Evolutionary conservation across 1,140 invertebrate species (phyloP).

Genomic region (Papilio aristodemus): DNA sequence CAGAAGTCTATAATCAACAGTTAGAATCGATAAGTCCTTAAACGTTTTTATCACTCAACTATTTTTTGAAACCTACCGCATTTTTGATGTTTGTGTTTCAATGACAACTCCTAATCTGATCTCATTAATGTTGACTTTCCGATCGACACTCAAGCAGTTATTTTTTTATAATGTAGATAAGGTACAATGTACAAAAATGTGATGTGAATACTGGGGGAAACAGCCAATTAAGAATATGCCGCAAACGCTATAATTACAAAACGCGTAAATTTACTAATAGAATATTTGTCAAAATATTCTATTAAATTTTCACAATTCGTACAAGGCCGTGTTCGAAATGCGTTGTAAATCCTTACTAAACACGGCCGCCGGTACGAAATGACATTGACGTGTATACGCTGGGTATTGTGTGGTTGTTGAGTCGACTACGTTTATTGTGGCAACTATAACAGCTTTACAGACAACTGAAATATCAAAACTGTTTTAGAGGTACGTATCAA

Average conservation of each 20-base stretch:
- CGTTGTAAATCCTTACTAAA: background rate
- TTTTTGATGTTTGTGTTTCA: too few species aligned
- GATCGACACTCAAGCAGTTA: too few species aligned
- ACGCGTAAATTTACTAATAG: background rate
- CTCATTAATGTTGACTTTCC: too few species aligned
- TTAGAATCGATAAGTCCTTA: too few species aligned
- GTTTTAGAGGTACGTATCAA: background rate
- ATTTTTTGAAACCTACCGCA: too few species aligned
- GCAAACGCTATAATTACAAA: background rate
- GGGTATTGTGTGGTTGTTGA: background rate
- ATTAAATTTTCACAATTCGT: background rate
- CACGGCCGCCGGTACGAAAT: background rate
- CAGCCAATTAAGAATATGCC: too few species aligned
- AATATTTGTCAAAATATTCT: background rate
- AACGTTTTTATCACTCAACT: too few species aligned
- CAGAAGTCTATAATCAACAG: background rate
- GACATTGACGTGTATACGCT: slow-evolving; percentile 3
- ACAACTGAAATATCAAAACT: background rate
- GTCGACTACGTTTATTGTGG: background rate
- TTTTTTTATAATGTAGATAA: too few species aligned
- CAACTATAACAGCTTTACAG: background rate
- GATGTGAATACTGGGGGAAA: too few species aligned
- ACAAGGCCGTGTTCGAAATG: background rate
- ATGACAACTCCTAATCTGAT: too few species aligned
- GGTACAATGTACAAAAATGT: too few species aligned